Conservation (phyloP, 2,113 vertebrate species). For the Calyptomena viridis region DNA sequence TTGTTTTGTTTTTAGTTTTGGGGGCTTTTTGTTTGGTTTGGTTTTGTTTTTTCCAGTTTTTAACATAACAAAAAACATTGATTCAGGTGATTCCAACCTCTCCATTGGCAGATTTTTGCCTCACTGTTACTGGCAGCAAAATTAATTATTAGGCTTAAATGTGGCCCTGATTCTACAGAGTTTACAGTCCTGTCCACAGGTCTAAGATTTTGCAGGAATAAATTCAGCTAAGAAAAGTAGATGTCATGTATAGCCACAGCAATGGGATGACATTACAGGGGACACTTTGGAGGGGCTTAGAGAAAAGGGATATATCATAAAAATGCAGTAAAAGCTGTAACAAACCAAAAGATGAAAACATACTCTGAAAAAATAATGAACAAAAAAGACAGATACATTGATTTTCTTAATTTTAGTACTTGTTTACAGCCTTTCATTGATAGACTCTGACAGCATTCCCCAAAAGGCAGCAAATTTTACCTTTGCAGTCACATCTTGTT, state of each 20-base stretch:
- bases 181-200: not conserved
- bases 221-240: not conserved
- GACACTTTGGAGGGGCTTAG: not conserved
- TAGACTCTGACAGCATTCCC: not conserved
- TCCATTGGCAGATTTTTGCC: not conserved
- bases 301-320: not conserved
- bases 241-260: rapidly evolving
- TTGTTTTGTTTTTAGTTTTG: too few species aligned
- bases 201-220: not conserved
- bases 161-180: not conserved
- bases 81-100: not conserved
- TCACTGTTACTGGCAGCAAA: not conserved
- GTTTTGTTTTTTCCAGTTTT: too few species aligned
- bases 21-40: too few species aligned
- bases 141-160: not conserved
- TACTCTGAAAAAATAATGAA: not conserved
- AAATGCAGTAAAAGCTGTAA: not conserved
- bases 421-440: not conserved
- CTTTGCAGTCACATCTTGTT: not conserved
- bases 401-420: not conserved
- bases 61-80: not conserved
- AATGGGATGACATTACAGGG: not conserved
- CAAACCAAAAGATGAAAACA: not conserved
- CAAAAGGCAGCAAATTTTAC: not conserved
- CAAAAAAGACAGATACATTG: rapidly evolving